A percentile compares a stretch with the other conserved stretches of the same genome.
These are phyloP conservation scores for Pagrus major DNA, from an alignment of 2,113 vertebrate species.

Conservation along the genomic window DNA sequence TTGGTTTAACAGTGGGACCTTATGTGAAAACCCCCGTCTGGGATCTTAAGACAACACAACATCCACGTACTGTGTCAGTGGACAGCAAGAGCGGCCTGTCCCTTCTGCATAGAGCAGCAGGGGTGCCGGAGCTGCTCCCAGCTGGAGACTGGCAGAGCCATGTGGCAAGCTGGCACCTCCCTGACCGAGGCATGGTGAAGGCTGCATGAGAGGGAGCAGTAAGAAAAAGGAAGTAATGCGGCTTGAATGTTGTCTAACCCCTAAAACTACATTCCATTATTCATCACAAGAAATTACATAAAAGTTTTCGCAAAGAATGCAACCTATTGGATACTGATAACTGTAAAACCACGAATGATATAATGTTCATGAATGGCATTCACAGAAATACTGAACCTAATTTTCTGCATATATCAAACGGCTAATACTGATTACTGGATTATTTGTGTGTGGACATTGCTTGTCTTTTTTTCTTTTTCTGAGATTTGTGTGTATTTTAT, in stretches of 20 bases:
- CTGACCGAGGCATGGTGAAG: constrained; percentile 39
- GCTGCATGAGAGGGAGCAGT: neutral
- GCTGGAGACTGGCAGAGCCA: constrained; percentile 55
- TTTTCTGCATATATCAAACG: neutral
- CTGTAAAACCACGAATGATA: neutral
- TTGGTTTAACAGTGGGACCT: constrained; percentile 5
- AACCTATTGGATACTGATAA: neutral
- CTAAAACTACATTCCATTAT: neutral
- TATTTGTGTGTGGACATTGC: neutral
- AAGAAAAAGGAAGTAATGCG: constrained; percentile 7
- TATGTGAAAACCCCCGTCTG: neutral
- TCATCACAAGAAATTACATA: neutral
- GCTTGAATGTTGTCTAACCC: neutral
- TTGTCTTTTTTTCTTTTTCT: neutral
- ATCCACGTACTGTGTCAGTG: constrained; percentile 19
- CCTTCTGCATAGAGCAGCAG: constrained; percentile 72
- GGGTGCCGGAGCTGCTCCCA: constrained; percentile 47
- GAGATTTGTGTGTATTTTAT: neutral
- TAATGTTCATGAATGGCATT: neutral
- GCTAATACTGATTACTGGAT: neutral
- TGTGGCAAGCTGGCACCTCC: constrained; percentile 53
- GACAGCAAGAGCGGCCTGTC: constrained; percentile 26
- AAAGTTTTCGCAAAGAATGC: neutral
- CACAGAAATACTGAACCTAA: neutral
- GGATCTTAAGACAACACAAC: constrained; percentile 25